These are phyloP conservation scores for Mercenaria mercenaria DNA, from an alignment of 1,140 invertebrate species.

Conservation along the genomic window DNA sequence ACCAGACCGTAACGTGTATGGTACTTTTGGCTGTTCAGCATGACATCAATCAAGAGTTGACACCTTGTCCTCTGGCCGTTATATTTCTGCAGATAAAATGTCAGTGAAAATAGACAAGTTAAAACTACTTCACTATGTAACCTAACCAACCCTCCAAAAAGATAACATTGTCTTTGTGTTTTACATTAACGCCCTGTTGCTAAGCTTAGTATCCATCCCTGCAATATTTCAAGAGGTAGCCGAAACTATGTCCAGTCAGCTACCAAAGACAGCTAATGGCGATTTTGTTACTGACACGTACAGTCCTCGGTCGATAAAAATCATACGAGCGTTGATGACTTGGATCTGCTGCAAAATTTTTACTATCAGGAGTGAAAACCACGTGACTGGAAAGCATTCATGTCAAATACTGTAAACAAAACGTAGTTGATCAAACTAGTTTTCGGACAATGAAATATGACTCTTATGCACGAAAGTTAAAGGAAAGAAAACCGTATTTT, in stretches of 20 bases:
- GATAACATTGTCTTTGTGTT: not conserved
- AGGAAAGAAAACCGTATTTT: too few relatives aligned
- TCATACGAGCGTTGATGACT: not conserved
- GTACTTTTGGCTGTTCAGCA: slow-evolving; percentile 31
- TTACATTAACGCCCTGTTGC: not conserved
- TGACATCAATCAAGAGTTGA: slow-evolving; percentile 31
- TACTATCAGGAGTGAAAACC: slow-evolving; percentile 2
- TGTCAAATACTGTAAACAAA: too few relatives aligned
- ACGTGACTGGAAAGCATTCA: slow-evolving; percentile 30
- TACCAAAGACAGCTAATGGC: not conserved
- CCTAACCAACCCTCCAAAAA: not conserved
- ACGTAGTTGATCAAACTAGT: too few relatives aligned
- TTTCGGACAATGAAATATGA: too few relatives aligned
- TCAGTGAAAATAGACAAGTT: too few relatives aligned
- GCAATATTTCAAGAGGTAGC: not conserved
- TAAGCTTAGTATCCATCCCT: not conserved
- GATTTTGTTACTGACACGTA: not conserved
- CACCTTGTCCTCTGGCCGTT: slow-evolving; percentile 51
- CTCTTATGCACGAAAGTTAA: too few relatives aligned
- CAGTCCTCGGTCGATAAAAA: not conserved
- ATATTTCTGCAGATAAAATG: too few relatives aligned
- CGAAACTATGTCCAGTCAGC: not conserved
- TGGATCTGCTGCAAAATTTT: not conserved
- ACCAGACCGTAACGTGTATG: too few relatives aligned
- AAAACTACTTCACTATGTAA: slow-evolving; percentile 46